Conservation (phyloP, 2,888 invertebrate species). For the Torymus aiolomorphi region DNA sequence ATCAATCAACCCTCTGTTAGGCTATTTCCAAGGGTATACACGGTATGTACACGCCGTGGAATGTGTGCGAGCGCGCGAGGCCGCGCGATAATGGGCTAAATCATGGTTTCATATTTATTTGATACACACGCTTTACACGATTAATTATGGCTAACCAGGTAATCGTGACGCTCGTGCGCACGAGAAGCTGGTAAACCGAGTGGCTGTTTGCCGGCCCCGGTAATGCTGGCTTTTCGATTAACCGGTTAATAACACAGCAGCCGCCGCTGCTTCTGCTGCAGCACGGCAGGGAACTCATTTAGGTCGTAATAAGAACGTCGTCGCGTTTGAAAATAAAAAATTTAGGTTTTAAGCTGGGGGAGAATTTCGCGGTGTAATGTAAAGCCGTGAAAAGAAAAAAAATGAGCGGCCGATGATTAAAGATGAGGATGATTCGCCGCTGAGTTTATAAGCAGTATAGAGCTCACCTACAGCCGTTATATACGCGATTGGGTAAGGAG, state of each 20-base stretch:
- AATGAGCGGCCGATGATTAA: no score
- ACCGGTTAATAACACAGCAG: slow-evolving; percentile 19
- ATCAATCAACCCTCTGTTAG: no score
- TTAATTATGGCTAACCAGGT: slow-evolving; percentile 41
- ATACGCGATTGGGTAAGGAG: no score
- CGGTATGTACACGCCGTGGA: no score
- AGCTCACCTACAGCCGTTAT: background rate
- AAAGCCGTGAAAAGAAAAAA: background rate
- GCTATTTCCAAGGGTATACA: no score
- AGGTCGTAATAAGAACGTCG: background rate
- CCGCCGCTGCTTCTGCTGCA: background rate
- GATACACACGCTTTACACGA: slow-evolving; percentile 11
- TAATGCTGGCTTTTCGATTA: slow-evolving; percentile 38
- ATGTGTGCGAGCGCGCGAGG: background rate
- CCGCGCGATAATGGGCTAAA: slow-evolving; percentile 20
- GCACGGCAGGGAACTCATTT: background rate
- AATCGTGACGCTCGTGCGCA: slow-evolving; percentile 26
- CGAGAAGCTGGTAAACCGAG: slow-evolving; percentile 57
- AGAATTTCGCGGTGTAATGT: no score
- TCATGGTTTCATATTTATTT: slow-evolving; percentile 35
- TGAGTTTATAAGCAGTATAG: background rate
- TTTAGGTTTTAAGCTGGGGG: no score
- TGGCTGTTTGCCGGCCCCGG: slow-evolving; percentile 1
- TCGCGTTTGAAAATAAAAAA: no score
- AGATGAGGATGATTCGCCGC: no score